phyloP scores from a whole-genome alignment of 2,888 invertebrate genomes.

The Drosophila nigritarsus region DNA sequence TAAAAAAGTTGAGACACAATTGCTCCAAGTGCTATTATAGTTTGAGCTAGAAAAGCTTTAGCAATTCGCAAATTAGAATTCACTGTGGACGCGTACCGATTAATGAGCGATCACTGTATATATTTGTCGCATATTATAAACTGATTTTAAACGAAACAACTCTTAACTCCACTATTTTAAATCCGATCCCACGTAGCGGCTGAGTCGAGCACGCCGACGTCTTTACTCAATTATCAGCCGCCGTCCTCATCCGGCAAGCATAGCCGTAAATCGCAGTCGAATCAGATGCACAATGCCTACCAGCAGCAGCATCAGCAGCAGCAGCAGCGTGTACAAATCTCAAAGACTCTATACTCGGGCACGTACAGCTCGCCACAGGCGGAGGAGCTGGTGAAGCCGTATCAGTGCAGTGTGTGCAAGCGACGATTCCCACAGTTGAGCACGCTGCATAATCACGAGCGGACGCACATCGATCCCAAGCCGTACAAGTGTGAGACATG shows the following conservation, averaged over 20 bases:
- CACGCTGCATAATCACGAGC: slow-evolving; percentile 83
- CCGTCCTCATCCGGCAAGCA: slow-evolving; percentile 60
- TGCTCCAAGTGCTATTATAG: background rate
- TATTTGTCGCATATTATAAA: background rate
- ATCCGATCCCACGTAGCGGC: slow-evolving; percentile 46
- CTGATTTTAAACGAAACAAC: slow-evolving; percentile 2
- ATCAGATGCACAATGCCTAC: slow-evolving; percentile 76
- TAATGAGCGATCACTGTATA: slow-evolving; percentile 2
- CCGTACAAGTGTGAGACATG: slow-evolving; percentile 83
- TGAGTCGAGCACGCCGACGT: slow-evolving; percentile 81
- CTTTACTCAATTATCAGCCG: slow-evolving; percentile 82
- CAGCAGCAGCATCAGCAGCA: slow-evolving; percentile 72
- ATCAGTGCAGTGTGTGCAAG: slow-evolving; percentile 82
- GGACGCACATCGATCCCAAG: slow-evolving; percentile 83
- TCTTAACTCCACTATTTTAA: slow-evolving; percentile 27
- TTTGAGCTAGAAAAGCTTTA: background rate
- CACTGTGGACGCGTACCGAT: background rate
- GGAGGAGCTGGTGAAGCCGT: slow-evolving; percentile 82
- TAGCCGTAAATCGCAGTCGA: slow-evolving; percentile 65
- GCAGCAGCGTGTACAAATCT: slow-evolving; percentile 80
- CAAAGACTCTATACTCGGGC: slow-evolving; percentile 82
- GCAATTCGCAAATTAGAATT: background rate
- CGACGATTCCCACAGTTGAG: slow-evolving; percentile 82
- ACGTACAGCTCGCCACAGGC: slow-evolving; percentile 83
- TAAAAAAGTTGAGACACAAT: background rate